phyloP scores from a whole-genome alignment of 2,888 invertebrate genomes.

The Coenonympha arcania region DNA sequence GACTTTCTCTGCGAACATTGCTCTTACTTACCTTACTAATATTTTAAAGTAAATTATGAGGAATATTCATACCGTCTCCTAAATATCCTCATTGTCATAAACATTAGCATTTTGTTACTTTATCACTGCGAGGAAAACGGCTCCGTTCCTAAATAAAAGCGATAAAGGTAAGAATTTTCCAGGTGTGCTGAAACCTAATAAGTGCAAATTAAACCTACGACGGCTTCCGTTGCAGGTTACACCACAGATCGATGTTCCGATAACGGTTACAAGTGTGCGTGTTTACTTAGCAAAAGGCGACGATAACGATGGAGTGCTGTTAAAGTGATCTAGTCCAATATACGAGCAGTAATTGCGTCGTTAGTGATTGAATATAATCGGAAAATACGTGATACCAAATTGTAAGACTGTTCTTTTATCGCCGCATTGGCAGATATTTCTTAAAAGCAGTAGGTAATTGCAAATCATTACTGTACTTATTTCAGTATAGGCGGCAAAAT shows the following conservation, averaged over 20 bases:
- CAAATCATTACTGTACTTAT: no score
- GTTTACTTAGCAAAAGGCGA: constrained; percentile 11
- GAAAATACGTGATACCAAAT: no score
- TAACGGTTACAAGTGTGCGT: constrained; percentile 13
- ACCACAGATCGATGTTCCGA: constrained; percentile 18
- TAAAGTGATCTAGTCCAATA: constrained; percentile 14
- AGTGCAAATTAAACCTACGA: constrained; percentile 10
- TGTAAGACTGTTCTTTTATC: no score
- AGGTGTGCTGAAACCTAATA: neutral
- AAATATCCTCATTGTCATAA: no score
- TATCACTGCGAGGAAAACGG: no score
- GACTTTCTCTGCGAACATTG: neutral
- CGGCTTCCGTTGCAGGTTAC: constrained; percentile 15
- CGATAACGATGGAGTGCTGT: constrained; percentile 20
- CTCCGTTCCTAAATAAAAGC: no score
- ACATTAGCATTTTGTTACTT: no score
- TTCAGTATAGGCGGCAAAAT: no score
- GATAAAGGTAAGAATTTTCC: neutral
- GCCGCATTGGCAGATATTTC: no score
- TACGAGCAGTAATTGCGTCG: constrained; percentile 4
- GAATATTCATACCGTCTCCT: no score
- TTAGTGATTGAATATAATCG: constrained; percentile 17
- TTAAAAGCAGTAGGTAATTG: no score
- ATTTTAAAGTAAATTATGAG: no score
- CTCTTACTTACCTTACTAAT: neutral